Base-by-base conservation (phyloP, 2,888 invertebrate species). In the Diadromus collaris region DNA sequence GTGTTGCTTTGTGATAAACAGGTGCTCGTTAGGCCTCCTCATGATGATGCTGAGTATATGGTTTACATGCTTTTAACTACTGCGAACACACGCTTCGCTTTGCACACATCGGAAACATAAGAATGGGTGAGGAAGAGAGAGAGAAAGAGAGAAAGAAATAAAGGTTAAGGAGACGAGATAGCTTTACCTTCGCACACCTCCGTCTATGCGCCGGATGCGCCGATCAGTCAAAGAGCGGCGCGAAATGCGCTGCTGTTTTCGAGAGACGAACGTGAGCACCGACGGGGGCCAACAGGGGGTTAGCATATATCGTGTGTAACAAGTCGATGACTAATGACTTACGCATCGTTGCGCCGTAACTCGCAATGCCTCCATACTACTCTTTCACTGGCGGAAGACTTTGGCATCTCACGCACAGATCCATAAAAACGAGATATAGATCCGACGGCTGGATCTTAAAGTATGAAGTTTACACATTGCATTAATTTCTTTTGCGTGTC, bases 1-100 rank as follows among this genome's bases (percentile, higher is more conserved):
- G n/a, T n/a, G 24, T 29, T 38, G 58, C 58, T 41, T 58, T 58
- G 76, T 75, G 75, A 78, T 80, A 81, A 80, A 81, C 81, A 79
- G 80, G 79, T 74, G 68, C 78, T 80, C 80, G 81, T 81, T 81
- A 81, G 80, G 76, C 48, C 65, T 60, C 41, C 44, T 38, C 21
- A 60, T 70, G 34, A 60, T 76, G 70, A 76, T 70, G 64, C 58
- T 51, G 70, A 51, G 16, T 13, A 19, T 6, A 27, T 16, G n/a
- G 54, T 54, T 41, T 41, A 27, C 34, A 56, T 63, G 68, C 63
- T 74, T 76, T 38, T 9, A 38, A 78, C 73, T 63, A 58, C 60
- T 24, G 69, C 46, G 21, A 61, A 70, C 67, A 58, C 61, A 60
- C 58, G 65, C 65, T 46, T 29, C 46, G 72, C 13, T 61, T 16